phyloP scores from a whole-genome alignment of 2,113 vertebrate species.

The Tenrec ecaudatus region DNA sequence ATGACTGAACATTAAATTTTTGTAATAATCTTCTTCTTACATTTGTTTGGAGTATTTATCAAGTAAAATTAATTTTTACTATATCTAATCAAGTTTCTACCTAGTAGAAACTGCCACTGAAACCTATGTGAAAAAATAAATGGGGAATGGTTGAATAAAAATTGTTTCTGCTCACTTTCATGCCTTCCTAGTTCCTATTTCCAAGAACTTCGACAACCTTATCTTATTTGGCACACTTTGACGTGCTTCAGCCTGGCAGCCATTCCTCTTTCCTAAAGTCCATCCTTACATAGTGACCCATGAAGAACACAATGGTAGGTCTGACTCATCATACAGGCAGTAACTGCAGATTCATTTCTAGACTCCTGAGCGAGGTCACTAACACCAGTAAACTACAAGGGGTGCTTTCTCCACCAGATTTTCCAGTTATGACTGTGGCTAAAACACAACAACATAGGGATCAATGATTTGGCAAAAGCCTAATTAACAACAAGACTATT shows the following conservation, averaged over 20 bases:
- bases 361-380: not conserved
- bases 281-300: not conserved
- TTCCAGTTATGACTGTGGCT: not conserved
- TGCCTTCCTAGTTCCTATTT: not conserved
- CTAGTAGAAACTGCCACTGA: not conserved
- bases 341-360: not conserved
- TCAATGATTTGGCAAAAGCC: not conserved
- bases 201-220: not conserved
- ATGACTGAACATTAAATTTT: not conserved
- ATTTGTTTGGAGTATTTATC: not conserved
- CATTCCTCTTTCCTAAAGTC: not conserved
- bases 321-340: not conserved
- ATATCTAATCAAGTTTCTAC: not conserved
- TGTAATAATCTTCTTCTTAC: not conserved
- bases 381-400: not conserved
- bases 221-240: not conserved
- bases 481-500: not conserved
- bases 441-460: not conserved
- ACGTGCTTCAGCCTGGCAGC: not conserved
- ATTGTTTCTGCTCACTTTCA: not conserved
- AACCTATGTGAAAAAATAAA: not conserved
- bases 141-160: not conserved
- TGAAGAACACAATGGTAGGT: not conserved
- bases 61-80: not conserved
- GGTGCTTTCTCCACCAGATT: not conserved